Evolutionary conservation across 2,797 vertebrate species (phyloP), one percentile per base, ranked within the genome.

Genomic region (Pristis pectinata): DNA sequence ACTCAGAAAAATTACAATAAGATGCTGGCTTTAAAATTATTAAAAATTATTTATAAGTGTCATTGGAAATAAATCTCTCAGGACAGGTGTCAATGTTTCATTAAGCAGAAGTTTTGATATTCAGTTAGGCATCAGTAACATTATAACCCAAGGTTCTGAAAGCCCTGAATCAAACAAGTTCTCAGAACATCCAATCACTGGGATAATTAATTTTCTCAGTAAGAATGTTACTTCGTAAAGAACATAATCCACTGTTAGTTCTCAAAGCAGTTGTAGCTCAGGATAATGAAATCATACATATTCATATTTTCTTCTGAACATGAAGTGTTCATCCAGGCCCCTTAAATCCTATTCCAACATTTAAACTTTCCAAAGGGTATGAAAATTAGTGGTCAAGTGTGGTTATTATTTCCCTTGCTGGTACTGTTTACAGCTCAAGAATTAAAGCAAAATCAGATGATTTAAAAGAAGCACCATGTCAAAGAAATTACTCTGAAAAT

Each of bases 201-300:
- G 41, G 85, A 59, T 89, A 89, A 89, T 89, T 61, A 59, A 89
- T 89, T 89, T 89, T 61, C 56, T 13, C 34, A 89, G 89, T 59
- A 59, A 59, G 56, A 59, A 89, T 61, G 82, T 27, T 85, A 91
- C n/a, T 64, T 91, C n/a, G 19, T 41, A 91, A 91, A 64, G 56
- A 64, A 37, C 17, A 22, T 91, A 91, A 64, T 91, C n/a, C 34
- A 64, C 56, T 10, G 17, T 64, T 64, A 64, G 30, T 64, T 22
- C 87, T 64, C 91, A 15, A 17, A 22, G 87, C 87, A 64, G 6
- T 3, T 9, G 87, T 19, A 64, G 5, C 41, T 91, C 61, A 37
- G 61, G 10, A 56, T n/a, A 34, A 56, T 87, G 34, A 59, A 91
- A 64, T 27, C 15, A 87, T 91, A 64, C 34, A 64, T 91, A 91